These are phyloP conservation scores for Epizoanthus scotinus DNA, from an alignment of 92 coral and sea anemone genomes.

Conservation along the genomic window DNA sequence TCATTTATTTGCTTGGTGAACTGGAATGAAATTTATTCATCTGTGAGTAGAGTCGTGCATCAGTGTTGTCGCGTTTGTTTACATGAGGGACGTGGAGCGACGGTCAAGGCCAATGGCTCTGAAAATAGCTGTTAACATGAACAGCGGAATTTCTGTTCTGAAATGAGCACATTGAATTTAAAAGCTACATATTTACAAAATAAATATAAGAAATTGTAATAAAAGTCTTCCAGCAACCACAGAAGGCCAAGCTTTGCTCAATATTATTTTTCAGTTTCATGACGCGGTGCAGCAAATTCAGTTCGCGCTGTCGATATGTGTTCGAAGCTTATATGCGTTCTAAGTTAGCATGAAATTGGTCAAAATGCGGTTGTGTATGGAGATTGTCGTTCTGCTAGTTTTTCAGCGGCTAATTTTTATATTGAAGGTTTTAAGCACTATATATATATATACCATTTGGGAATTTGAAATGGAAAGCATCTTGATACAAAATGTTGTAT, in stretches of 20 bases:
- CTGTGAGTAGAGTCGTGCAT: not conserved
- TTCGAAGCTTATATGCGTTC: not conserved
- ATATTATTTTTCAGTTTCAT: conserved; percentile 8
- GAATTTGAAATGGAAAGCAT: not conserved
- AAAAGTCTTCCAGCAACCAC: not conserved
- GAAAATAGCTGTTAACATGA: not conserved
- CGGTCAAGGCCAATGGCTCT: conserved; percentile 36
- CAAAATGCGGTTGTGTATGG: not conserved
- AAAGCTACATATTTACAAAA: conserved; percentile 11
- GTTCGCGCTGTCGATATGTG: not conserved
- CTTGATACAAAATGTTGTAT: not conserved
- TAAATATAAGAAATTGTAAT: conserved; percentile 1
- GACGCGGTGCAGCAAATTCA: not conserved
- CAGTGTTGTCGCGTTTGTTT: conserved; percentile 44
- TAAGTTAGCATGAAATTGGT: not conserved
- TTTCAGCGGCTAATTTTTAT: not conserved
- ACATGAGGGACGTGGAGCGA: conserved; percentile 43
- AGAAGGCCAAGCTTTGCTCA: not conserved
- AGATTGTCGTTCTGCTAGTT: not conserved
- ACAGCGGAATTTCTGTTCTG: not conserved
- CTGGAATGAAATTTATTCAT: conserved; percentile 58
- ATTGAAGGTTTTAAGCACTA: not conserved
- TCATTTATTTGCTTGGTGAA: conserved; percentile 40
- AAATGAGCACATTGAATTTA: conserved; percentile 2
- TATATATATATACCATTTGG: not conserved